Base-by-base conservation (phyloP, 2,113 vertebrate genomes). In the Epinephelus cyanopodus region DNA sequence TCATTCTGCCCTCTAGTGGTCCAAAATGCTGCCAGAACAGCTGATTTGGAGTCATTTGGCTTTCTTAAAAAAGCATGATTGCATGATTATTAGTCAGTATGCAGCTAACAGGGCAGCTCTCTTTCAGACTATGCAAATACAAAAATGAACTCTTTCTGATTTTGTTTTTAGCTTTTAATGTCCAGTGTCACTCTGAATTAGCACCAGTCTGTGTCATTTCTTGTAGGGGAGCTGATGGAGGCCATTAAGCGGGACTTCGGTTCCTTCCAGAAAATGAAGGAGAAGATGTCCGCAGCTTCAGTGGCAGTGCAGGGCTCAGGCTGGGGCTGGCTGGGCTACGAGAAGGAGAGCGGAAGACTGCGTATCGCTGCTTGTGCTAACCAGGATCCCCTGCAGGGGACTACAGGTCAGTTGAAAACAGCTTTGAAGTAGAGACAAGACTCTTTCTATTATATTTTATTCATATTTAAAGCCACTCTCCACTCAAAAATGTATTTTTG, bases 261-360 rank as follows among this genome's bases (percentile, higher is more conserved):
- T 74, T 99, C 98, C 71, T 97, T 99, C 14, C 95, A 96, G 45
- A 97, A 96, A 80, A 96, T 99, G 93, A 98, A 98, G 94, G 98
- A 99, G 89, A 99, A 94, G 92, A 92, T 99, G 95, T 96, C 97
- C 5, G 89, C 96, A 1, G 91, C 95, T 1, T 96, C 97, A 0
- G 96, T 97, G 74, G 98, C 97, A 1, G 97, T 99, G 65, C 98
- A 99, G 79, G 98, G 98, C 65, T 99, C 98, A 3, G 98, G 98
- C 56, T 99, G 98, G 98, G 97, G 97, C 0, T 99, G 98, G 98
- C 95, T 99, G 33, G 97, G 97, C 63, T 98, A 95, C 39, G 96
- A 96, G 25, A 99, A 98, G 89, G 97, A 98, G 23, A 95, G 87
- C 6, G 95, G 96, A 0, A 94, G 91, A 77, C 90, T 99, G 17